phyloP scores from a whole-genome alignment of 2,888 invertebrate species.

The Oligia strigilis region DNA sequence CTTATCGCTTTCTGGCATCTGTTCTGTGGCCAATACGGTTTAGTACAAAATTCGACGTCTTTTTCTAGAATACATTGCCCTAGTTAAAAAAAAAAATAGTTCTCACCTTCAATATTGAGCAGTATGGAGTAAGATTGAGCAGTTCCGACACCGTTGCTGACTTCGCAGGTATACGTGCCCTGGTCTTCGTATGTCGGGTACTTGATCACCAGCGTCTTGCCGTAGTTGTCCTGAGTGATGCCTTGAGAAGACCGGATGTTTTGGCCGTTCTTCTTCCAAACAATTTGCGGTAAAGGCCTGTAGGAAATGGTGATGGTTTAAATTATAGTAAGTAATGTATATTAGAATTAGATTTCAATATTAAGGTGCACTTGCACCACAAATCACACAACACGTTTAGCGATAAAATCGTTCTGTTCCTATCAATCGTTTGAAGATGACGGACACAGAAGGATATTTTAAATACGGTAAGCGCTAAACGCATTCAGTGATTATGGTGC shows the following conservation, averaged over 20 bases:
- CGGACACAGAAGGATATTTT: not conserved
- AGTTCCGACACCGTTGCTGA: conserved; percentile 96
- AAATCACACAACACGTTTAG: not conserved
- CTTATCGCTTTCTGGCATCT: too few species aligned
- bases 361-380: not conserved
- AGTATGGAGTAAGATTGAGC: conserved; percentile 96
- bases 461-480: not conserved
- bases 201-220: conserved; percentile 97
- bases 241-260: conserved; percentile 93
- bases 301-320: not conserved
- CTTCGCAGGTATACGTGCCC: conserved; percentile 98
- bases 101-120: conserved; percentile 92
- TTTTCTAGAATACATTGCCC: not conserved
- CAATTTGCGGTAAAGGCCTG: conserved; percentile 97
- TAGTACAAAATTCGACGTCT: too few species aligned
- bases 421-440: not conserved
- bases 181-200: conserved; percentile 96
- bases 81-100: not conserved
- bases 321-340: not conserved
- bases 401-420: not conserved
- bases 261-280: conserved; percentile 96
- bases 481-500: not conserved
- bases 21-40: too few species aligned
- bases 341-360: not conserved
- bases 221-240: conserved; percentile 97